Conservation (phyloP, 2,888 invertebrate genomes). For the Lasioglossum calceatum region DNA sequence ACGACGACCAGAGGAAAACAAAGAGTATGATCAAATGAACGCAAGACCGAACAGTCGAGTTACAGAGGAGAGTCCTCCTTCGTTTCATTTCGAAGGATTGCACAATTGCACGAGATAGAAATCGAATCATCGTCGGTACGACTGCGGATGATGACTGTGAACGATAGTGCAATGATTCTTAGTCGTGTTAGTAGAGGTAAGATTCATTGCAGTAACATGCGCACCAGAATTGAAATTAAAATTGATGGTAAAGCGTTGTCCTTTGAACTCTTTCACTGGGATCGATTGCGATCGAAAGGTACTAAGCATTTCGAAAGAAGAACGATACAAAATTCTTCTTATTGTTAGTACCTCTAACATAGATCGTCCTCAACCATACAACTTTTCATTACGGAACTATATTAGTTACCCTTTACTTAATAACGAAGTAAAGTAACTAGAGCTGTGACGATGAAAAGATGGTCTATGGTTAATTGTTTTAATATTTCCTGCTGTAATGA, state of each 20-base stretch:
- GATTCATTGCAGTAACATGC: conserved; percentile 6
- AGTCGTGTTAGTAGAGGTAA: neutral
- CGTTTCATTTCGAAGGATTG: neutral
- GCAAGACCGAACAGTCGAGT: conserved; percentile 6
- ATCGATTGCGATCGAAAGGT: neutral
- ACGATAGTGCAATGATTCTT: neutral
- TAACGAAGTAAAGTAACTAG: neutral
- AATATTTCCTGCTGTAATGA: neutral
- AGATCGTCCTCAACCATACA: neutral
- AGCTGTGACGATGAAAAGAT: neutral
- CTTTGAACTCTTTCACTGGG: conserved; percentile 20
- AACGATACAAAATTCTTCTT: neutral
- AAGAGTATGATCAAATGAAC: conserved; percentile 15
- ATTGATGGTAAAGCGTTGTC: neutral
- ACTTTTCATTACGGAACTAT: neutral
- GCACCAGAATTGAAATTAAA: neutral
- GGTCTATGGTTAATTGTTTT: neutral
- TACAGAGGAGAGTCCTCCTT: conserved; percentile 11
- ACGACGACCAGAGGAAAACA: conserved; percentile 5
- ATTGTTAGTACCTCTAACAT: neutral
- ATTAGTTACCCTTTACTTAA: neutral
- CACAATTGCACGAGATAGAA: conserved; percentile 27
- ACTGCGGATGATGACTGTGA: conserved; percentile 18
- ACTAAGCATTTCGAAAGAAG: neutral
- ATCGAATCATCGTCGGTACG: conserved; percentile 20